Evolutionary conservation across 2,113 vertebrate species (phyloP).

Genomic region (Phylloscopus whistleri): DNA sequence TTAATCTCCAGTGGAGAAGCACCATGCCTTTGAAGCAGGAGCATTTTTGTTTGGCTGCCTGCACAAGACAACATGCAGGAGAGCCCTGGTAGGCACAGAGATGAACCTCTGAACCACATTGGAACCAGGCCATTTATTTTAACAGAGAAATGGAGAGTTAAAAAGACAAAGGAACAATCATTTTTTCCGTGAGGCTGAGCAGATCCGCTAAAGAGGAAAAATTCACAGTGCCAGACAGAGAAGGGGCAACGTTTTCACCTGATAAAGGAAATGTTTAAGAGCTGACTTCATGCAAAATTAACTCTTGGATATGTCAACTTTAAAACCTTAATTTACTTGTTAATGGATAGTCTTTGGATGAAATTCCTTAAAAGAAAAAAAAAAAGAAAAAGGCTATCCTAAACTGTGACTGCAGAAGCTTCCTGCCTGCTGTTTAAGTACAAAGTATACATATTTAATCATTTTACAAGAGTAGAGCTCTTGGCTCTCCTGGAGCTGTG

Average conservation of each 20-base stretch:
- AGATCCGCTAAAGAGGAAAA: constrained; percentile 26
- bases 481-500: background rate
- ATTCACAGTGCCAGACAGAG: constrained; percentile 26
- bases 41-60: background rate
- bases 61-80: background rate
- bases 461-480: constrained; percentile 32
- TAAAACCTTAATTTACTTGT: constrained; percentile 52
- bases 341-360: background rate
- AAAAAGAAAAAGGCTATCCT: background rate
- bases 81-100: background rate
- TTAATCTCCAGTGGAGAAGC: background rate
- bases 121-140: constrained; percentile 17
- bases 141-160: constrained; percentile 9
- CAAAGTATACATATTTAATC: constrained; percentile 42
- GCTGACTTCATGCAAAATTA: constrained; percentile 67
- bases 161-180: constrained; percentile 37
- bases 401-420: background rate
- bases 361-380: background rate
- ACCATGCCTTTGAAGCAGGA: background rate
- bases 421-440: constrained; percentile 27
- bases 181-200: constrained; percentile 40
- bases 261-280: constrained; percentile 66
- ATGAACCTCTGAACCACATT: background rate
- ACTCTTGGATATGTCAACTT: constrained; percentile 38
- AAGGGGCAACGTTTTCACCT: constrained; percentile 58